These are phyloP conservation scores for Pampus argenteus DNA, from an alignment of 2,797 vertebrate genomes.

Conservation along the genomic window DNA sequence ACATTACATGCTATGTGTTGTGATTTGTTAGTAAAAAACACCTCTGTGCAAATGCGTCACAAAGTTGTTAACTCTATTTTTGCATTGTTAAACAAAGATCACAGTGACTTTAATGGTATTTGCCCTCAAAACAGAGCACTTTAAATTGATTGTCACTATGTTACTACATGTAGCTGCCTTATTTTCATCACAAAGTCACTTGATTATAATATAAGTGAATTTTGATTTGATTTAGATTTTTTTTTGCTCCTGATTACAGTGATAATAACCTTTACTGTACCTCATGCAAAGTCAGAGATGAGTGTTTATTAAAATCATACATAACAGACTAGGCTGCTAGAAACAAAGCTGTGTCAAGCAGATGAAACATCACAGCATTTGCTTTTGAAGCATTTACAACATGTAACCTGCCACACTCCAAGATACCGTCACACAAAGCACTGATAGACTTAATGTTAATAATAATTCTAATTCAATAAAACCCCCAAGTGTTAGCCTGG, in stretches of 20 bases:
- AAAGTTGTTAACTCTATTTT: constrained; percentile 79
- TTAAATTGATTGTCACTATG: constrained; percentile 56
- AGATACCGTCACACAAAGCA: constrained; percentile 1
- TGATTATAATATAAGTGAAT: constrained; percentile 10
- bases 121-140: constrained; percentile 43
- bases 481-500: constrained; percentile 1
- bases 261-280: constrained; percentile 34
- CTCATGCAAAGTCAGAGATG: constrained; percentile 20
- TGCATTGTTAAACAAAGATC: constrained; percentile 63
- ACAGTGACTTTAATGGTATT: constrained; percentile 58
- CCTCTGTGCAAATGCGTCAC: constrained; percentile 76
- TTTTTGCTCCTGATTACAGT: constrained; percentile 10
- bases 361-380: constrained; percentile 24
- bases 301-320: constrained; percentile 22
- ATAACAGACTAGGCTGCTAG: constrained; percentile 25
- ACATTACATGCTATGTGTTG: constrained; percentile 82
- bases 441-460: background rate
- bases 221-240: constrained; percentile 9
- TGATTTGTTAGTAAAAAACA: constrained; percentile 73
- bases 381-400: constrained; percentile 24
- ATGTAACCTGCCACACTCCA: constrained; percentile 15
- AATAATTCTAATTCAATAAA: constrained; percentile 24
- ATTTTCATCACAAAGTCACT: constrained; percentile 9
- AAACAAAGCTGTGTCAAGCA: constrained; percentile 25
- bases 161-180: constrained; percentile 32